These are phyloP conservation scores for Rhadinocentrus ornatus DNA, from an alignment of 2,797 vertebrate genomes.

Conservation along the genomic window DNA sequence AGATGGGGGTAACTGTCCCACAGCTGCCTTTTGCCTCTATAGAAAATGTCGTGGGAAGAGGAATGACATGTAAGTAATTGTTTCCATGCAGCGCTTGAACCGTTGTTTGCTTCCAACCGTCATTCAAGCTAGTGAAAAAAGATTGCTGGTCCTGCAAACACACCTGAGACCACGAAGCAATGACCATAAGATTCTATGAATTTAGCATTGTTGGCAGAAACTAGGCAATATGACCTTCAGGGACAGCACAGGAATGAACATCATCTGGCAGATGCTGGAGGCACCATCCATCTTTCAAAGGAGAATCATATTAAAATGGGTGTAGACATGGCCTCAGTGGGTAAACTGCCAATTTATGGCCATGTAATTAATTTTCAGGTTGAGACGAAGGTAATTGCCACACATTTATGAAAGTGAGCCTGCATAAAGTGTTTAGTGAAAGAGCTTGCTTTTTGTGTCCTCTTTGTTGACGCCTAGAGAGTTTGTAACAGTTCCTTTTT, in stretches of 20 bases:
- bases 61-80: conserved; percentile 40
- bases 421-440: conserved; percentile 59
- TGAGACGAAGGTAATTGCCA: conserved; percentile 75
- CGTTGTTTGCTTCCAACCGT: conserved; percentile 19
- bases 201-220: conserved; percentile 36
- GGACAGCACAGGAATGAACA: conserved; percentile 31
- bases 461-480: neutral
- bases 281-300: conserved; percentile 61
- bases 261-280: conserved; percentile 53
- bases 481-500: neutral
- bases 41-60: conserved; percentile 37
- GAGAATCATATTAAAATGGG: conserved; percentile 60
- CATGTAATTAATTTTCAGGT: conserved; percentile 76
- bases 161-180: conserved; percentile 59
- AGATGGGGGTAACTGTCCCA: conserved; percentile 5
- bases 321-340: conserved; percentile 62
- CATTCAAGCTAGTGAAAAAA: conserved; percentile 45
- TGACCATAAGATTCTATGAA: conserved; percentile 20
- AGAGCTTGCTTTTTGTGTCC: conserved; percentile 1
- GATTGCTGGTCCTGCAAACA: conserved; percentile 38
- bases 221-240: conserved; percentile 65
- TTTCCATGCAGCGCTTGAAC: conserved; percentile 30
- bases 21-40: conserved; percentile 7
- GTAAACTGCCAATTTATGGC: conserved; percentile 74
- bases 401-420: conserved; percentile 71